Percentiles rank a stretch among this genome's conserved stretches.
Conservation (phyloP, 1,140 invertebrate genomes). For the Sitophilus oryzae region DNA sequence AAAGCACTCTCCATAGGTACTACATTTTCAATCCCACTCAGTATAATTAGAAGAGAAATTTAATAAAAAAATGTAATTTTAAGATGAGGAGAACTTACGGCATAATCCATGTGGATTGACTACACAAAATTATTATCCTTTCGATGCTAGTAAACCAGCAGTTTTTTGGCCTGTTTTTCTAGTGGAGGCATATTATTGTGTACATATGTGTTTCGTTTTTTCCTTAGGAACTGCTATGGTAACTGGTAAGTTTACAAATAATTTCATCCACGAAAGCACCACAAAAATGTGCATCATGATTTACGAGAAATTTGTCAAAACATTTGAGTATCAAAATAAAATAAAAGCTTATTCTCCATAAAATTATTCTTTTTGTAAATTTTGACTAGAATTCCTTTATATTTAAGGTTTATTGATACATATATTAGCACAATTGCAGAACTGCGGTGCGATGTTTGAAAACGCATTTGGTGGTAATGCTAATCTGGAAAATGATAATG, state of each 20-base stretch:
- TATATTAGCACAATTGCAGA: constrained; percentile 8
- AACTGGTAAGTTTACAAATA: neutral
- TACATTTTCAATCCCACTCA: too few relatives aligned
- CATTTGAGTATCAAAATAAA: too few relatives aligned
- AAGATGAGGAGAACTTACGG: too few relatives aligned
- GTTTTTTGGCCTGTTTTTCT: neutral
- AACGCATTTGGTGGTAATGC: neutral
- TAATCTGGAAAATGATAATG: neutral
- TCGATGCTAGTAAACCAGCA: constrained; percentile 4
- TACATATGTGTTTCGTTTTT: neutral
- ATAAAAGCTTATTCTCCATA: too few relatives aligned
- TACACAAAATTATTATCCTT: constrained; percentile 9
- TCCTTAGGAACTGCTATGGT: neutral
- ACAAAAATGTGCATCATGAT: too few relatives aligned
- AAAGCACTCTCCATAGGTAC: too few relatives aligned
- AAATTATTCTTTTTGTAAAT: neutral
- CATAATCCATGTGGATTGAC: constrained; percentile 7
- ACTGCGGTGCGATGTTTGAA: constrained; percentile 4
- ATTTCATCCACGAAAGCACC: too few relatives aligned
- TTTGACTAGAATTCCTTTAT: constrained; percentile 3
- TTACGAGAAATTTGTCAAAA: too few relatives aligned
- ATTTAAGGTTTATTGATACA: constrained; percentile 20
- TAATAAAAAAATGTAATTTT: too few relatives aligned
- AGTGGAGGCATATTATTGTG: neutral
- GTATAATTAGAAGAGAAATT: too few relatives aligned